Evolutionary conservation across 64 coral and sea anemone species (phyloP).

Genomic region (Exaiptasia diaphana): DNA sequence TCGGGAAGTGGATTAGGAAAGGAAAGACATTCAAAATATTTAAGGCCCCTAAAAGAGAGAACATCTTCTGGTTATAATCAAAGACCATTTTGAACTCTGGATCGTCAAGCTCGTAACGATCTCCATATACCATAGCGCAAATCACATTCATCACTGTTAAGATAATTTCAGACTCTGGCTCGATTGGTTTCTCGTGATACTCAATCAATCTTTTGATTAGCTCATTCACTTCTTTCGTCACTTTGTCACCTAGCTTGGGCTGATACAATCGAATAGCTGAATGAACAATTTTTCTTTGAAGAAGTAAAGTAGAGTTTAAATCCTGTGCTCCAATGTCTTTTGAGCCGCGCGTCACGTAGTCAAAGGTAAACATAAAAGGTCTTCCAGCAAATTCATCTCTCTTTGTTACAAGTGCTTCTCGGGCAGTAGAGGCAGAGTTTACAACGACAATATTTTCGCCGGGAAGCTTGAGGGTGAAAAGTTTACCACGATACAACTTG

Average conservation of each 20-base stretch:
- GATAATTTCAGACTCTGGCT: constrained; percentile 16
- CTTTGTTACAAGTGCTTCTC: not conserved
- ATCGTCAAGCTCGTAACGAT: constrained; percentile 41
- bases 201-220: not conserved
- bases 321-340: not conserved
- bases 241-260: not conserved
- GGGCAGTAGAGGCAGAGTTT: not conserved
- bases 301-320: not conserved
- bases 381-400: not conserved
- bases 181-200: not conserved
- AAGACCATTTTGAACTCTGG: constrained; percentile 58
- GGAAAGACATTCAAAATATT: constrained; percentile 57
- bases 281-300: not conserved
- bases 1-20: constrained; percentile 18
- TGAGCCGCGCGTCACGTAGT: not conserved
- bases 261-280: not conserved
- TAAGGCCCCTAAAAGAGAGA: constrained; percentile 17
- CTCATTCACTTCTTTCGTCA: not conserved
- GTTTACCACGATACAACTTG: no score
- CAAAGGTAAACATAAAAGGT: not conserved
- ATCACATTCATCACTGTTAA: constrained; percentile 39
- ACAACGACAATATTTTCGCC: constrained; percentile 1
- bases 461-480: no score
- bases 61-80: constrained; percentile 34
- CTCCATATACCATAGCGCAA: constrained; percentile 33